Conservation (phyloP, 2,113 vertebrate genomes). For the Leucopsar rothschildi region DNA sequence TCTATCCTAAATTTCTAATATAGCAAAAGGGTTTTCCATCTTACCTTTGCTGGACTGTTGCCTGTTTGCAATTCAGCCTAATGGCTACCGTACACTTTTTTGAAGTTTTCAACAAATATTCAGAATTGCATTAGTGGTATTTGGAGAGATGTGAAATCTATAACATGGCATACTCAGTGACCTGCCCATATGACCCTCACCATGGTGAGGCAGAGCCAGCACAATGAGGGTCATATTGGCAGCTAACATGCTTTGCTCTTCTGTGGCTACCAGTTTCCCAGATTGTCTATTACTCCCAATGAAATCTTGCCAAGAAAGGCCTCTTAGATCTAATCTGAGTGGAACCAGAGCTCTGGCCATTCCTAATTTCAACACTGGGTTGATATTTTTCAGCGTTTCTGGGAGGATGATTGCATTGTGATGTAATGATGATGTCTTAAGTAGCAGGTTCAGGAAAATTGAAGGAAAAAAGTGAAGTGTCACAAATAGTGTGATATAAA, state of each 20-base stretch:
- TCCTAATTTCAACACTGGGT: background rate
- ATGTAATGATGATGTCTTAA: background rate
- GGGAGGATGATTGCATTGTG: background rate
- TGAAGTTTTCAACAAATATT: background rate
- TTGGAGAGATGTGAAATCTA: background rate
- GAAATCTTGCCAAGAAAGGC: background rate
- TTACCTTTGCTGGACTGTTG: background rate
- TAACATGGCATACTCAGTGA: background rate
- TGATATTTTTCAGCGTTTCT: background rate
- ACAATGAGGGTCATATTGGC: fast-evolving
- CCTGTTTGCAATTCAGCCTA: background rate
- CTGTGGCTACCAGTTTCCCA: background rate
- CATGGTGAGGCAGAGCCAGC: background rate
- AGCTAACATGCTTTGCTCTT: fast-evolving
- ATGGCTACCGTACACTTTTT: background rate
- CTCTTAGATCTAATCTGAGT: background rate
- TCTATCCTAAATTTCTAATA: background rate
- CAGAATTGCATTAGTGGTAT: background rate
- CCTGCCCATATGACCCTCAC: background rate
- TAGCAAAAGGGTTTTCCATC: background rate
- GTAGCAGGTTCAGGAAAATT: fast-evolving
- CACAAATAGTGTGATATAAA: background rate
- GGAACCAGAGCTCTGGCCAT: background rate
- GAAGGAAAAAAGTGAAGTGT: background rate
- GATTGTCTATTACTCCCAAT: background rate